Conservation (phyloP, 2,888 invertebrate genomes). For the Microplitis manilae region DNA sequence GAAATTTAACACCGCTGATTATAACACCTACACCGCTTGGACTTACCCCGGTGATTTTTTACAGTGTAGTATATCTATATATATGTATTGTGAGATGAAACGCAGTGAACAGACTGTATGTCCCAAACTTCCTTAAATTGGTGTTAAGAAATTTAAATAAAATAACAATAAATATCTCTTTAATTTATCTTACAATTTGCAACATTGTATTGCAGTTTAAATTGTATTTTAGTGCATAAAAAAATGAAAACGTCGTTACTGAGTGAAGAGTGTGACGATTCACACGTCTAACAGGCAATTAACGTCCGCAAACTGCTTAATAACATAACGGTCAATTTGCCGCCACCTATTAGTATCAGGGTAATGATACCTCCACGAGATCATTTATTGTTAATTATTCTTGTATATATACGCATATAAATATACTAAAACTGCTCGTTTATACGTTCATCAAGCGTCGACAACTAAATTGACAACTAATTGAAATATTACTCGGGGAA, state of each 20-base stretch:
- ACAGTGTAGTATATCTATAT: too few species aligned
- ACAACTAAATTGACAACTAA: constrained; percentile 70
- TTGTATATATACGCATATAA: constrained; percentile 25
- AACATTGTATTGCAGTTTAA: neutral
- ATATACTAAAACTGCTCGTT: constrained; percentile 41
- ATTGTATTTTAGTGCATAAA: neutral
- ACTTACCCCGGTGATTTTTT: too few species aligned
- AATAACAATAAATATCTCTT: neutral
- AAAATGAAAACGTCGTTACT: neutral
- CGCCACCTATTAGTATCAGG: constrained; percentile 61
- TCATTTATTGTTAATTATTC: constrained; percentile 70
- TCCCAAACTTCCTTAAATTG: too few species aligned
- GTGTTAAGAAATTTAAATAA: constrained; percentile 5
- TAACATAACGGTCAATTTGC: constrained; percentile 69
- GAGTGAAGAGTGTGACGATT: constrained; percentile 53
- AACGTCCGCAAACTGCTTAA: constrained; percentile 64
- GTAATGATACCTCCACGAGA: constrained; percentile 65
- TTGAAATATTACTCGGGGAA: constrained; percentile 65
- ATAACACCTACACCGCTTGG: too few species aligned
- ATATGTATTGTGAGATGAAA: too few species aligned
- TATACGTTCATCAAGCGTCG: constrained; percentile 62
- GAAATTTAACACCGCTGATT: too few species aligned
- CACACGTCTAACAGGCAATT: constrained; percentile 60
- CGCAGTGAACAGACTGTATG: too few species aligned
- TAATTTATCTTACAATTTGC: neutral